These are phyloP conservation scores for Phytoseiulus persimilis DNA, from an alignment of 2,888 invertebrate genomes.

Conservation along the genomic window DNA sequence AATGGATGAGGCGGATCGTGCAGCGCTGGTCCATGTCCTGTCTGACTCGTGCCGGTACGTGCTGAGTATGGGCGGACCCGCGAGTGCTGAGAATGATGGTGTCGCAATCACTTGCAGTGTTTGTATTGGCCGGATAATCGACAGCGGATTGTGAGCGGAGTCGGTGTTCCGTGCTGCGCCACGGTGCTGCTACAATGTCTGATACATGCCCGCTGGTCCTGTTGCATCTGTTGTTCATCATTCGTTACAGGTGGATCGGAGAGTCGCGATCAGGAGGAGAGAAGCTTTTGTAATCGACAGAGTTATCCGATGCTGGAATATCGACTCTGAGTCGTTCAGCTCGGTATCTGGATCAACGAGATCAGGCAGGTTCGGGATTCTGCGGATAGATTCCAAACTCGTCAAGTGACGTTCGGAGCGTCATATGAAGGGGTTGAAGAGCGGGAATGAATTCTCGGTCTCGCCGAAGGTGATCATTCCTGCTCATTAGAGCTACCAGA, in stretches of 20 bases:
- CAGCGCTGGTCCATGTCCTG: background rate
- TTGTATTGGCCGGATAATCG: background rate
- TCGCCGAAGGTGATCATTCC: too few species aligned
- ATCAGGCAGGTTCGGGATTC: too few species aligned
- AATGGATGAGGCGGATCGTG: background rate
- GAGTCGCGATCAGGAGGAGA: background rate
- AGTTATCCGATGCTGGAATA: too few species aligned
- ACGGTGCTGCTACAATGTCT: background rate
- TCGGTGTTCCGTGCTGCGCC: background rate
- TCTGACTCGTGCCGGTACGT: background rate
- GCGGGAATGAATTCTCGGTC: too few species aligned
- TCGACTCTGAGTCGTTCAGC: too few species aligned
- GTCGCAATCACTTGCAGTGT: background rate
- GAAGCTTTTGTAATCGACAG: too few species aligned
- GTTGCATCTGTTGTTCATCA: background rate
- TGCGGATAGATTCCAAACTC: too few species aligned
- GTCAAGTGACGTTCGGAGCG: too few species aligned
- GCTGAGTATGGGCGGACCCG: background rate
- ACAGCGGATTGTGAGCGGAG: background rate
- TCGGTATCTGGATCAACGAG: too few species aligned
- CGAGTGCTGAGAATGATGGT: background rate
- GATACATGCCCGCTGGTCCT: background rate
- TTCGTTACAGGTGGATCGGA: background rate
- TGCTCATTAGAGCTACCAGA: too few species aligned
- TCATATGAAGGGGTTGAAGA: too few species aligned